Conservation (phyloP, 1,140 invertebrate species). For the Tetranychus urticae region DNA sequence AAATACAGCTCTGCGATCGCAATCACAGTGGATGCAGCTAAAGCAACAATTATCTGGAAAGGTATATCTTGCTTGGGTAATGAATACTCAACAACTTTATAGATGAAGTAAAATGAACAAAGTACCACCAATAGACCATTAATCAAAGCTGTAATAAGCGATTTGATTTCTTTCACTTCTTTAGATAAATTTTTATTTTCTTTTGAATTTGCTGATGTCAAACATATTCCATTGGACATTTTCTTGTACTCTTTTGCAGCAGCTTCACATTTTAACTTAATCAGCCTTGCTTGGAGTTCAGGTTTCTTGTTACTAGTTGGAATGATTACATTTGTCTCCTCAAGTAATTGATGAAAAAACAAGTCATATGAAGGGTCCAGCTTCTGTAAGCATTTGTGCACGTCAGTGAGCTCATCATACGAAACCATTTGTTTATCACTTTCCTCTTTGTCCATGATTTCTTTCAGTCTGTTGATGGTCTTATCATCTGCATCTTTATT, state of each 20-base stretch:
- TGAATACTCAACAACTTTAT: slow-evolving; percentile 12
- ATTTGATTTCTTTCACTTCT: background rate
- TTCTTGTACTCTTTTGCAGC: background rate
- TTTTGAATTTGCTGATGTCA: background rate
- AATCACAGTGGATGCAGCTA: slow-evolving; percentile 10
- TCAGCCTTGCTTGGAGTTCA: background rate
- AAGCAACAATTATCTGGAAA: slow-evolving; percentile 7
- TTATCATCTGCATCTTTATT: background rate
- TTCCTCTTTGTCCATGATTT: background rate
- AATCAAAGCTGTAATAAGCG: slow-evolving; percentile 7
- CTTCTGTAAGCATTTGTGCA: background rate
- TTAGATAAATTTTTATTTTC: background rate
- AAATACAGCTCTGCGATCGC: slow-evolving; percentile 12
- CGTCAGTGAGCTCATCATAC: background rate
- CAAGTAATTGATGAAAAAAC: background rate
- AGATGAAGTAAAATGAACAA: slow-evolving; percentile 11
- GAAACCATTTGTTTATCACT: background rate
- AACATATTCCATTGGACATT: background rate
- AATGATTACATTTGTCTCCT: background rate
- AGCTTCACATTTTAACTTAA: background rate
- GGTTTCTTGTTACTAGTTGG: background rate
- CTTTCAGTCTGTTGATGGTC: background rate
- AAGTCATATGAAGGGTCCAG: background rate
- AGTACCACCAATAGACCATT: slow-evolving; percentile 10
- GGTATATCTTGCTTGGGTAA: slow-evolving; percentile 9